Evolutionary conservation across 2,888 invertebrate genomes (phyloP).

Genomic region (Epirrhoe alternata): DNA sequence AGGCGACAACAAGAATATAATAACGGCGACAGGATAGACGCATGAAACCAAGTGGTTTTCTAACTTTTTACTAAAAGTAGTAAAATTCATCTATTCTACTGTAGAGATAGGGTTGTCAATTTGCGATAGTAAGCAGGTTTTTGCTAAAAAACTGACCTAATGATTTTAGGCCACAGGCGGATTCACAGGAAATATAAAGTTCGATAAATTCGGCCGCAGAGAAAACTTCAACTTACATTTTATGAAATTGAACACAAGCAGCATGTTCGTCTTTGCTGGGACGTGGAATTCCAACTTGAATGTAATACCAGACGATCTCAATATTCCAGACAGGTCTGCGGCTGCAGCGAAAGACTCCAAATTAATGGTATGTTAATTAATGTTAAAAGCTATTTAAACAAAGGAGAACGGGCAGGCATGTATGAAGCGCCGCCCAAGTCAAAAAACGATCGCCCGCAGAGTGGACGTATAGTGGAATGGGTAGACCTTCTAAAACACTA

Average conservation of each 20-base stretch:
- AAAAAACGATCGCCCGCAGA: no score
- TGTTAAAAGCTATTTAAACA: not conserved
- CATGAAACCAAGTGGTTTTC: no score
- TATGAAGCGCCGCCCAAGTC: no score
- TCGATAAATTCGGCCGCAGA: constrained; percentile 88
- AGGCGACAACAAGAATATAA: no score
- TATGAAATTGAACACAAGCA: constrained; percentile 75
- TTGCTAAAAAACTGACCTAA: not conserved
- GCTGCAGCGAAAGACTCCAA: constrained; percentile 79
- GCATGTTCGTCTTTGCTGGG: constrained; percentile 83
- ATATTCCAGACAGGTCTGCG: constrained; percentile 62
- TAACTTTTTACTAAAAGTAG: no score
- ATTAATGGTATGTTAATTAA: constrained; percentile 79
- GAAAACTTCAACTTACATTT: constrained; percentile 86
- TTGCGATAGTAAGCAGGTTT: no score
- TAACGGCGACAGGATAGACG: no score
- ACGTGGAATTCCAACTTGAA: constrained; percentile 81
- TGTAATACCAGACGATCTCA: constrained; percentile 54
- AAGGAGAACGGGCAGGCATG: no score
- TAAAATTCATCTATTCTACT: no score
- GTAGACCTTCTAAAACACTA: no score
- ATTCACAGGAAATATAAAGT: constrained; percentile 88
- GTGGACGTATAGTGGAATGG: no score
- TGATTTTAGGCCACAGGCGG: constrained; percentile 81
- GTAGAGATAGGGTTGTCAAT: no score